Base-by-base conservation (phyloP, 2,113 vertebrate species). In the Cyphomyrus discorhynchus region DNA sequence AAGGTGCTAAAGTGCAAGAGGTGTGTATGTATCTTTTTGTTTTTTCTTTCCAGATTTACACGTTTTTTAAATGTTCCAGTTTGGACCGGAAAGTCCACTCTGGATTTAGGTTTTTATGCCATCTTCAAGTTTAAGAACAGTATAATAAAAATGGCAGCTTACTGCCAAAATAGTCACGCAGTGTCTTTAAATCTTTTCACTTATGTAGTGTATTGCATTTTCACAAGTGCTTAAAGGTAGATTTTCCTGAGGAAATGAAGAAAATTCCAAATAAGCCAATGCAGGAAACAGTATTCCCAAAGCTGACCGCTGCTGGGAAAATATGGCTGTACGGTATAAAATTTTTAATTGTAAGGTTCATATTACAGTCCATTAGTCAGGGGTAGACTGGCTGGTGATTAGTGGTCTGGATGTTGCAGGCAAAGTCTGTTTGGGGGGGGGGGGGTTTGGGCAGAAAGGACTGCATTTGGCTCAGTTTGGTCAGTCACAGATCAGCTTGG, bases 1-100 rank as follows among this genome's bases (percentile, higher is more conserved):
- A 83, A 87, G 89, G 89, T 90, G 89, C 89, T 90, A 90, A 42
- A 42, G 35, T 87, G 53, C 35, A 46, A 50, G 85, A 56, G 49
- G 45, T 85, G 56, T 47, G 46, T 47, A 9, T 90, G 19, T 90
- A 56, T 47, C 46, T 87, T 49, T 90, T 56, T 2, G 24, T 46
- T 86, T 86, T 17, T 52, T 7, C 84, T 52, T 8, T 53, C 15
- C 85, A 52, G 27, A 87, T 53, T 53, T 52, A 53, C 85, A 87
- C 13, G 0, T 56, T 87, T 49, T 49, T 87, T 17, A 87, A 87
- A 87, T 53, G 49, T 24, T 53, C 24, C 50, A 53, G 27, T 31
- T 15, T 52, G 27, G 80, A 86, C 85, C 11, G 24, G 2, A 35
- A 52, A 31, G 47, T 47, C 80, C 42, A 47, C 3, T n/a, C 42